Evolutionary conservation across 2,113 vertebrate species (phyloP).

Genomic region (Coturnix japonica): DNA sequence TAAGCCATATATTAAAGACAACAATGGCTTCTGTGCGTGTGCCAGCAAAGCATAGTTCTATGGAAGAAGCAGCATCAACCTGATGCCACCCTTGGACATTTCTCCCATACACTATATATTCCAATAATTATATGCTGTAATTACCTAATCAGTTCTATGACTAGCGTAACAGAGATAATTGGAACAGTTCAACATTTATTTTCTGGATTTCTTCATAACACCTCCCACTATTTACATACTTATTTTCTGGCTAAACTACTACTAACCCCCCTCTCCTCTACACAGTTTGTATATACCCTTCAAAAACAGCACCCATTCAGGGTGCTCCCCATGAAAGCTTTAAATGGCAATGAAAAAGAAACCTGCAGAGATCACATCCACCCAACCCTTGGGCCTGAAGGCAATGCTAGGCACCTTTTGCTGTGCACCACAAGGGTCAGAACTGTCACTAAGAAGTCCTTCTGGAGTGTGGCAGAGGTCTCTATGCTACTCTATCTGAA

Average conservation of each 20-base stretch:
- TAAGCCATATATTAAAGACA: not conserved
- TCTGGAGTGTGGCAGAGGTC: not conserved
- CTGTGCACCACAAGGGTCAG: not conserved
- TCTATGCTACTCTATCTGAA: not conserved
- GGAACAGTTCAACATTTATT: not conserved
- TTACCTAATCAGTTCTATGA: not conserved
- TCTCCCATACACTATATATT: not conserved
- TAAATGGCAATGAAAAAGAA: not conserved
- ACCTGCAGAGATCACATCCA: not conserved
- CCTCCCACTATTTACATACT: not conserved
- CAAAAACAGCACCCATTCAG: not conserved
- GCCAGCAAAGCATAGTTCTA: conserved; percentile 19
- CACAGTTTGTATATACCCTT: not conserved
- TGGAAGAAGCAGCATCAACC: not conserved
- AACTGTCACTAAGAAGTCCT: not conserved
- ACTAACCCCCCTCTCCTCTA: not conserved
- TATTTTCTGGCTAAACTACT: not conserved
- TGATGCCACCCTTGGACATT: not conserved
- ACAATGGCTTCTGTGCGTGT: conserved; percentile 31
- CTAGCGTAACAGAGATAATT: not conserved
- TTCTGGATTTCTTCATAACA: not conserved
- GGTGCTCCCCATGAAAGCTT: not conserved
- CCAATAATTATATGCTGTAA: not conserved
- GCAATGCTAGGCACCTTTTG: not conserved
- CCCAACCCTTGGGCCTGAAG: not conserved